Evolutionary conservation across 2,113 vertebrate species (phyloP).

Genomic region (Scytalopus superciliaris): DNA sequence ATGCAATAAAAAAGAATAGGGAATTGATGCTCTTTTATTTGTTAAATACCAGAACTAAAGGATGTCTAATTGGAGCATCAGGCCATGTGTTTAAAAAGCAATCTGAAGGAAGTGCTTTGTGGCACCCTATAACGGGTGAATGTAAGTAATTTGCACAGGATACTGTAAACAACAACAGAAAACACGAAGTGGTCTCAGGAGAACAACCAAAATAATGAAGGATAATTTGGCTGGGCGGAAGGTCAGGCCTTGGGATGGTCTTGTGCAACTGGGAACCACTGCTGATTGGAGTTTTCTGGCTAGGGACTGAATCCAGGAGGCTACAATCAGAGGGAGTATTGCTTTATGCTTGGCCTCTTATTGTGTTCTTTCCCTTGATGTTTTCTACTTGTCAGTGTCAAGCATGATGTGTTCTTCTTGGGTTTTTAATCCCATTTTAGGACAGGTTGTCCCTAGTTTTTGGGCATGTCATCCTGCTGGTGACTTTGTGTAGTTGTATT

Average conservation of each 20-base stretch:
- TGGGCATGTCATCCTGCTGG: neutral
- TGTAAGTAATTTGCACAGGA: neutral
- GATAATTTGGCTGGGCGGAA: neutral
- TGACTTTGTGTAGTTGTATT: neutral
- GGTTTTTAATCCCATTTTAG: neutral
- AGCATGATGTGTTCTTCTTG: neutral
- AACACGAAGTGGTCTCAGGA: neutral
- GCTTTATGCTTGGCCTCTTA: neutral
- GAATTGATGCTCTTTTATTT: neutral
- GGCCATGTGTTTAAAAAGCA: neutral
- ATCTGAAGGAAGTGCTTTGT: neutral
- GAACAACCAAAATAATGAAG: neutral
- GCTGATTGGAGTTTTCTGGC: neutral
- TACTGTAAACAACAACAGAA: neutral
- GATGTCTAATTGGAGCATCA: neutral
- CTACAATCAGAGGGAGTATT: neutral
- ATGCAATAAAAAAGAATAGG: neutral
- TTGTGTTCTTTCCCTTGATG: neutral
- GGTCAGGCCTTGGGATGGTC: neutral
- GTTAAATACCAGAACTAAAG: neutral
- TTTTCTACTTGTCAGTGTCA: neutral
- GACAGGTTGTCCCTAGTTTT: neutral
- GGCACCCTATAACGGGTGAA: neutral
- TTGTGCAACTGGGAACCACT: accelerated
- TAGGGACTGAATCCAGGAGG: neutral